Percentiles rank a stretch among this genome's conserved stretches.
Conservation (phyloP, 1,140 invertebrate genomes). For the Pissodes strobi region DNA sequence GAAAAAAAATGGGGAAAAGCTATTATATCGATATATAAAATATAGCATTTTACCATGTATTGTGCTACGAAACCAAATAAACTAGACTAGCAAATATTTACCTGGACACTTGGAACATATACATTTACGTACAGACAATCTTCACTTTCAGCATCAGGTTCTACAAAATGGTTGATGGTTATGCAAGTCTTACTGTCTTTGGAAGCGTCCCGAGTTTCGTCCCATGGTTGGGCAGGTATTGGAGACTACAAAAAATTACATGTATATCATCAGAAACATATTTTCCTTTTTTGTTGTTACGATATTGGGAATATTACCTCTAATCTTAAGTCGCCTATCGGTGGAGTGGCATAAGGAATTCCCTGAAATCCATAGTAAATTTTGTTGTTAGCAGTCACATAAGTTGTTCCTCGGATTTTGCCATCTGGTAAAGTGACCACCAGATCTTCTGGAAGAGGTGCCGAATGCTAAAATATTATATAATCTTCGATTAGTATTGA, state of each 20-base stretch:
- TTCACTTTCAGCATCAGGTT: background rate
- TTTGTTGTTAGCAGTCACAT: background rate
- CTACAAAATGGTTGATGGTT: background rate
- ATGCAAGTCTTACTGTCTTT: slow-evolving; percentile 2
- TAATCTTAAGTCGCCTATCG: slow-evolving; percentile 15
- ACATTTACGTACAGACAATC: slow-evolving; percentile 19
- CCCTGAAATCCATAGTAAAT: slow-evolving; percentile 20
- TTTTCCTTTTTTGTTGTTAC: background rate
- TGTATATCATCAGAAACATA: background rate
- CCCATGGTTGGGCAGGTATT: slow-evolving; percentile 2
- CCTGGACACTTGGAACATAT: too few species aligned
- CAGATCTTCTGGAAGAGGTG: background rate
- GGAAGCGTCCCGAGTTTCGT: background rate
- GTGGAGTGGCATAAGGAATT: slow-evolving; percentile 18
- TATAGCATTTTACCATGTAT: too few species aligned
- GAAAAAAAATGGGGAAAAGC: too few species aligned
- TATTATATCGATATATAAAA: too few species aligned
- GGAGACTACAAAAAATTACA: background rate
- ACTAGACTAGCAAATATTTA: too few species aligned
- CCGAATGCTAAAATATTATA: too few species aligned
- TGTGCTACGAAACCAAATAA: too few species aligned
- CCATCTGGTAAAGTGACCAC: slow-evolving; percentile 10
- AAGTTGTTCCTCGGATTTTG: slow-evolving; percentile 1
- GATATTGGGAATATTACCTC: slow-evolving; percentile 4
- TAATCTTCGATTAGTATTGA: too few species aligned